These are phyloP conservation scores for Stichodactyla helianthus DNA, from an alignment of 64 coral and sea anemone genomes.

Conservation along the genomic window DNA sequence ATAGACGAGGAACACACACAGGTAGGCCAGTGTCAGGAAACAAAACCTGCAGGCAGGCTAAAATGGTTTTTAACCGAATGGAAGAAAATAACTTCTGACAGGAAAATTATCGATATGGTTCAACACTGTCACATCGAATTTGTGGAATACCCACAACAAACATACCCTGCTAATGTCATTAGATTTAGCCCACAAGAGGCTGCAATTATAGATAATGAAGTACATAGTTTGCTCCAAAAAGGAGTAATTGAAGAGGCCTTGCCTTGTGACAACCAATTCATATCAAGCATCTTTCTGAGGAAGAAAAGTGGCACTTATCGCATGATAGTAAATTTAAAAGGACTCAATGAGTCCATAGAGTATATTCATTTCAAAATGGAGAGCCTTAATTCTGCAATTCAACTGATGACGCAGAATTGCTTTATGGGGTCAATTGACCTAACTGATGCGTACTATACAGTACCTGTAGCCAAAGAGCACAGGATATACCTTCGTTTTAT, in stretches of 20 bases:
- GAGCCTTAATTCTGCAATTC: not conserved
- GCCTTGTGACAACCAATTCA: not conserved
- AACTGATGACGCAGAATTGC: not conserved
- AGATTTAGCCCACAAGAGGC: not conserved
- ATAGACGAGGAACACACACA: no score
- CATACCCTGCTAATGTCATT: not conserved
- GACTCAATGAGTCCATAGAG: not conserved
- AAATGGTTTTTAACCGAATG: not conserved
- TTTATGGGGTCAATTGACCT: not conserved
- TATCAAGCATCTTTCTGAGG: not conserved
- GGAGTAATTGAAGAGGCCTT: not conserved
- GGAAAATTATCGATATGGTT: not conserved
- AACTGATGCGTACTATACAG: not conserved
- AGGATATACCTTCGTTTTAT: slow-evolving; percentile 8
- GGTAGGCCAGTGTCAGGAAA: not conserved
- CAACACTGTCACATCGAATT: not conserved
- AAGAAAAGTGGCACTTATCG: not conserved
- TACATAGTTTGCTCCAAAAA: not conserved
- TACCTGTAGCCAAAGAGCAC: slow-evolving; percentile 26
- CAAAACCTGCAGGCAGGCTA: not conserved
- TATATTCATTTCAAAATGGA: not conserved
- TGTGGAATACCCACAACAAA: not conserved
- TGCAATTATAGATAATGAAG: not conserved
- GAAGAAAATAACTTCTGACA: not conserved
- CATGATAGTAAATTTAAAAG: not conserved